Base-by-base conservation (phyloP, 2,888 invertebrate genomes). In the Corbicula japonica region DNA sequence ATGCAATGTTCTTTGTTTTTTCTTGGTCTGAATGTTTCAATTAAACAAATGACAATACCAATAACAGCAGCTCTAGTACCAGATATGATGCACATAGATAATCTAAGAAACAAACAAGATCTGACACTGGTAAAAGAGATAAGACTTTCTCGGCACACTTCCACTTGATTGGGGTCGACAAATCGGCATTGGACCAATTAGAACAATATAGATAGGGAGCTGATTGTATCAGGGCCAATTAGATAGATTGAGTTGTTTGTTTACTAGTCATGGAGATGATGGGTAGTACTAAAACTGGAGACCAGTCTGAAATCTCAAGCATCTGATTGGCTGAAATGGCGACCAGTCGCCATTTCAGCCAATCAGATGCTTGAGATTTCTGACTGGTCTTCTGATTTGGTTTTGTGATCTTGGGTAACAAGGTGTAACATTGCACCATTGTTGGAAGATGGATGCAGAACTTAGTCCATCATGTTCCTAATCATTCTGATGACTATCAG, bases 171-270 rank as follows among this genome's bases (percentile, higher is more conserved):
- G 44, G 71, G 62, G 54, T 72, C 26, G 71, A 72, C 71, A 54
- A 21, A 41, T 62, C 28, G 41, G 62, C 71, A 62, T 52, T 54
- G 62, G 54, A 72, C 62, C 61, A 76, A 76, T 76, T 76, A 70
- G 32, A 12, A 26, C 23, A 41, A 56, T 41, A 62, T 70, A 63
- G 50, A 58, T 48, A 48, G 48, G 21, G 35, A 26, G 15, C 32
- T 46, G 70, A 70, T 76, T 70, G 65, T 41, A 70, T 76, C 70
- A 58, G 26, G 18, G 28, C 30, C 62, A 70, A 76, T 76, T 76
- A 70, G 69, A 46, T 54, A 41, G 23, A 74, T 52, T 35, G 50
- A 61, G 44, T 74, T 74, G 66, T 74, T 52, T 68, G 32, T 38
- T n/a, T n/a, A n/a, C n/a, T n/a, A n/a, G n/a, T n/a, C n/a, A n/a